Evolutionary conservation across 2,888 invertebrate species (phyloP), one percentile per base, ranked within the genome.

Genomic region (Agrilus mali): DNA sequence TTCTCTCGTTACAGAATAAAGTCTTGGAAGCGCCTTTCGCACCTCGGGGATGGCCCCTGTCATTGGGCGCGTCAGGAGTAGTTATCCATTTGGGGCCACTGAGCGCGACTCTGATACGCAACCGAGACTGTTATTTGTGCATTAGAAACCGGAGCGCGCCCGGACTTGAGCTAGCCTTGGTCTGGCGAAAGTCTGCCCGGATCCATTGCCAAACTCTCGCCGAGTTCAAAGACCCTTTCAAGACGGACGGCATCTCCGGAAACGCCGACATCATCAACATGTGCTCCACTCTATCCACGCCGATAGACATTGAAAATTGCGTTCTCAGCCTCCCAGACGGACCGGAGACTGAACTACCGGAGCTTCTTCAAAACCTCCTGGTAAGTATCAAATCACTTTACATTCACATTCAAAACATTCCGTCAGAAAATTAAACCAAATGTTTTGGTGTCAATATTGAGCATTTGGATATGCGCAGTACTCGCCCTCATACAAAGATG

Each of bases 11-110:
- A 34, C 73, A 80, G 80, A 69, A 67, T 56, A 64, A 71, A 63
- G 69, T 72, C 58, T 63, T 70, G 51, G 69, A 65, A 49, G 55
- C 59, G 50, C 51, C 54, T 43, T 51, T 58, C 46, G 61, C 73
- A 56, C 74, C 75, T 52, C 63, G 70, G 59, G 80, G 80, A 63
- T 81, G 80, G 80, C 80, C 80, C 47, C 66, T 80, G 63, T 75
- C 76, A 60, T 69, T 79, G 57, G 74, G 73, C 54, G 63, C 61
- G 44, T 72, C 73, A 58, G 78, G 77, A 54, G 66, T 80, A 59
- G 70, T 77, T 55, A 65, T 80, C 54, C 78, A 80, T 58, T 67
- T 81, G 58, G 77, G 77, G 51, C 73, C 75, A 54, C 69, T 78
- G 61, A 75, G 76, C 59, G 72, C 74, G 50, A 73, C 74, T 50